A percentile compares a stretch with the other conserved stretches of the same genome.
Evolutionary conservation across 2,888 invertebrate genomes (phyloP).

Genomic region (Ormyrus thymus): DNA sequence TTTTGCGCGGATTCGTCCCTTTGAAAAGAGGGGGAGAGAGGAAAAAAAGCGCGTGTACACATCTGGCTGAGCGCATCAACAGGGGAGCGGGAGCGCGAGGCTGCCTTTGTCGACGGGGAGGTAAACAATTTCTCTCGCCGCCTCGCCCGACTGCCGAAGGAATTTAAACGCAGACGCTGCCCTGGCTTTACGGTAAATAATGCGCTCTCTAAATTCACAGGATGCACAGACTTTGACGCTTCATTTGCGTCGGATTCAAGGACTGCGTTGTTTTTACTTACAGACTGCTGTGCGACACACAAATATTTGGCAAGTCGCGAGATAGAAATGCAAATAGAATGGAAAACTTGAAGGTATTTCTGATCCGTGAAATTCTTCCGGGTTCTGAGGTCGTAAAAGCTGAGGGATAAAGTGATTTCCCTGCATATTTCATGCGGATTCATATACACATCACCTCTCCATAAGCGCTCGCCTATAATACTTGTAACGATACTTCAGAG

Average conservation of each 20-base stretch:
- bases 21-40: too few relatives aligned
- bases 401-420: slow-evolving; percentile 36
- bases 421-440: slow-evolving; percentile 17
- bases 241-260: neutral
- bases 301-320: too few relatives aligned
- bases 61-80: slow-evolving; percentile 26
- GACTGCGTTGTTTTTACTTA: too few relatives aligned
- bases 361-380: neutral
- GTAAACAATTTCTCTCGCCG: slow-evolving; percentile 40
- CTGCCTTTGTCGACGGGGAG: slow-evolving; percentile 17
- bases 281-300: too few relatives aligned
- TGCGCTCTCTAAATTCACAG: slow-evolving; percentile 2
- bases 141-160: neutral
- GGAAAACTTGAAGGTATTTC: neutral
- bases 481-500: neutral
- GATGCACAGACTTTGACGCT: neutral
- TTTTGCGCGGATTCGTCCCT: slow-evolving; percentile 12
- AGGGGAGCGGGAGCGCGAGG: neutral
- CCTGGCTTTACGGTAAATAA: neutral
- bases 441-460: neutral
- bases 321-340: neutral
- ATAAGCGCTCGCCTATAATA: slow-evolving; percentile 1
- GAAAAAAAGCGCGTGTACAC: too few relatives aligned
- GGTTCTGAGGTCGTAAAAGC: slow-evolving; percentile 14
- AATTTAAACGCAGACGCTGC: too few relatives aligned